Percentiles rank a stretch among this genome's conserved stretches.
Conservation (phyloP, 2,888 invertebrate species). For the Microctonus brassicae region DNA sequence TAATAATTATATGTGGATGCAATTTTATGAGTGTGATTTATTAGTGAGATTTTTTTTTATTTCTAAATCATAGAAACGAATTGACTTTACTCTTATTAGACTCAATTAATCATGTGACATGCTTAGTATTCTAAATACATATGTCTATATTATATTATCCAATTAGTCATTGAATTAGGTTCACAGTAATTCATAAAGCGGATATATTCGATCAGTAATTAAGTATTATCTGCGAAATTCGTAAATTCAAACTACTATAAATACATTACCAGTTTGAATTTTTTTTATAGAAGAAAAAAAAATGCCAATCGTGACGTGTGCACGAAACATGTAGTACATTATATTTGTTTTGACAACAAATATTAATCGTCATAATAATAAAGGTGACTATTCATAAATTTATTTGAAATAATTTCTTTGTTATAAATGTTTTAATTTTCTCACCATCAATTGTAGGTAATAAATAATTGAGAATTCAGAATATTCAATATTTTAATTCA, state of each 20-base stretch:
- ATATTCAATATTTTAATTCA: too few species aligned
- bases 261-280: neutral
- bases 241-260: neutral
- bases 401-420: too few species aligned
- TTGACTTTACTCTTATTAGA: constrained; percentile 10
- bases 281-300: neutral
- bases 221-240: neutral
- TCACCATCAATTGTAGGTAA: too few species aligned
- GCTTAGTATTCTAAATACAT: constrained; percentile 12
- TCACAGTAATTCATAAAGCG: neutral
- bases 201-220: neutral
- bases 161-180: constrained; percentile 1
- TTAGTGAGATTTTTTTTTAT: neutral
- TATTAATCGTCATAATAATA: constrained; percentile 16
- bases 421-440: too few species aligned
- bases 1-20: neutral
- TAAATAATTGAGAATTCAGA: too few species aligned
- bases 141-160: neutral
- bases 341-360: too few species aligned
- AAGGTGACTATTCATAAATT: constrained; percentile 30
- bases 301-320: too few species aligned
- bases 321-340: too few species aligned
- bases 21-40: neutral
- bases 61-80: neutral
- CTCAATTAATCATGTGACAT: constrained; percentile 18